Evolutionary conservation across 1,140 invertebrate species (phyloP).

Genomic region (Brachionus asplanchnoidis): DNA sequence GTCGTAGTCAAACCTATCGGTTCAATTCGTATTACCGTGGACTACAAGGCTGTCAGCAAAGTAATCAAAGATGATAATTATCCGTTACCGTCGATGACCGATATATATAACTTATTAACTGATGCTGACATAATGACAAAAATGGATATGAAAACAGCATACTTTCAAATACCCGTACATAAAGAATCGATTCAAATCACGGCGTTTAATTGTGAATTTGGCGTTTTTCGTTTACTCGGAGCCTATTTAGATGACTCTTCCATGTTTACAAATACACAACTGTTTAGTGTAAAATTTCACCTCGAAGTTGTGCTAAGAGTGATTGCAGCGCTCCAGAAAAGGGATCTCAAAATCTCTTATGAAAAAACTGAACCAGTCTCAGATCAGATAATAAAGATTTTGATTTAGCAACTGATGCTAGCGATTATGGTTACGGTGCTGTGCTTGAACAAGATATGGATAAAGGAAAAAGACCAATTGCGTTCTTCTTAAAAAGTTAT

Average conservation of each 20-base stretch:
- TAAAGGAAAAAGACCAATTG: background rate
- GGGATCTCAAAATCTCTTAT: background rate
- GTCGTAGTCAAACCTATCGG: slow-evolving; percentile 39
- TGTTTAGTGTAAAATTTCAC: too few species aligned
- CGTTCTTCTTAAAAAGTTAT: background rate
- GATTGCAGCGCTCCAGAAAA: background rate
- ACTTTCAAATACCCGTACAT: background rate
- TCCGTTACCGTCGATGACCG: background rate
- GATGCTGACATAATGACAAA: slow-evolving; percentile 9
- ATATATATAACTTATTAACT: background rate
- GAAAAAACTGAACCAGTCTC: background rate
- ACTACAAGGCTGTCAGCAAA: background rate
- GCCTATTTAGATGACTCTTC: background rate
- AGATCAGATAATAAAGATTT: background rate
- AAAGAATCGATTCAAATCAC: background rate
- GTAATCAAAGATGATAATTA: background rate
- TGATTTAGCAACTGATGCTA: background rate
- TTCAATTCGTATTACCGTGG: background rate
- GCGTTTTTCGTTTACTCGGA: background rate
- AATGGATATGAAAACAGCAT: background rate
- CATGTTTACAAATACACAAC: background rate
- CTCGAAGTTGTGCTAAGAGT: background rate
- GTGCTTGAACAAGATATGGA: background rate
- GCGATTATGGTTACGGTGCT: background rate
- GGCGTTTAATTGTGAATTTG: background rate